phyloP scores from a whole-genome alignment of 2,888 invertebrate genomes.

The Chrysotoxum bicinctum region DNA sequence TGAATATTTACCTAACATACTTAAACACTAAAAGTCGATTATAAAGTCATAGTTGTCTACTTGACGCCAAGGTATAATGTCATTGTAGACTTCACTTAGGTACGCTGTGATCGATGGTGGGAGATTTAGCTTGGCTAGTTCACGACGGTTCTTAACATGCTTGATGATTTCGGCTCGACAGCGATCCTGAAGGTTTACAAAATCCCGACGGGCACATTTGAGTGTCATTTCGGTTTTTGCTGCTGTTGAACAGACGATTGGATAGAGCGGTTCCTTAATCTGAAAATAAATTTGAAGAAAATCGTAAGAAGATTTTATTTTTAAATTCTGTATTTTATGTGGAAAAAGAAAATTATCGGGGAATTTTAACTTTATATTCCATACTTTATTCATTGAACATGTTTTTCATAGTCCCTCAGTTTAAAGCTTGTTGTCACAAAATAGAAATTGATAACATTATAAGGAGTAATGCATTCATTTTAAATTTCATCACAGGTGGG shows the following conservation, averaged over 20 bases:
- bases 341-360: no score
- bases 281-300: constrained; percentile 52
- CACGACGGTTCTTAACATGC: constrained; percentile 82
- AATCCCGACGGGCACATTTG: constrained; percentile 84
- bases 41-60: constrained; percentile 81
- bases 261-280: constrained; percentile 85
- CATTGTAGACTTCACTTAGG: constrained; percentile 83
- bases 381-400: no score
- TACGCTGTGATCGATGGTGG: constrained; percentile 84
- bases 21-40: constrained; percentile 76
- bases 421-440: no score
- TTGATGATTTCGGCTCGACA: constrained; percentile 86
- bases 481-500: no score
- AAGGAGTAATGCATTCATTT: no score
- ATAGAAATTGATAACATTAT: no score
- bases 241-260: constrained; percentile 88
- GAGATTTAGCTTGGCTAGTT: constrained; percentile 83
- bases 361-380: no score
- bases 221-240: constrained; percentile 89
- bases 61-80: constrained; percentile 79
- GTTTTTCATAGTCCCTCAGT: no score
- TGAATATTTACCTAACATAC: constrained; percentile 40
- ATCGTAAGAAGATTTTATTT: background rate
- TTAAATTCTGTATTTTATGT: no score
- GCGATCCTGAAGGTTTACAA: constrained; percentile 87